Conservation (phyloP, 2,797 vertebrate genomes). For the Crocidura indochinensis region DNA sequence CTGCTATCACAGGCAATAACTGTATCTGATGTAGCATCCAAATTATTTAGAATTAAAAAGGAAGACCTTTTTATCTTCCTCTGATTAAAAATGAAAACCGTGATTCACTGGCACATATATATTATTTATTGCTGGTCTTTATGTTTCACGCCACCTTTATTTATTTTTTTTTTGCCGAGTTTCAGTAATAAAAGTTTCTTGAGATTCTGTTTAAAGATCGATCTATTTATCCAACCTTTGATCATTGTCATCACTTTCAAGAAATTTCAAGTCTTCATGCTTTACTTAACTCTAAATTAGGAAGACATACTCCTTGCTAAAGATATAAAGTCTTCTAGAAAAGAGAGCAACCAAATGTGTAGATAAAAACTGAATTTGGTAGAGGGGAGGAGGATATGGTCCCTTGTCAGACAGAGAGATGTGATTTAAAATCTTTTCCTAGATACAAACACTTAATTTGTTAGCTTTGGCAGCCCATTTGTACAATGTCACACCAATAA, state of each 20-base stretch:
- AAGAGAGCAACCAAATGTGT: conserved; percentile 2
- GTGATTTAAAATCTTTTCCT: conserved; percentile 17
- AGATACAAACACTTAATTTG: conserved; percentile 62
- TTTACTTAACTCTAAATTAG: conserved; percentile 28
- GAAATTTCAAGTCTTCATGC: background rate
- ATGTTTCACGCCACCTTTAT: background rate
- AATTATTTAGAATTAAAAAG: conserved; percentile 17
- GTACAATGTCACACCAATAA: conserved; percentile 62
- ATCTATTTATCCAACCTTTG: background rate
- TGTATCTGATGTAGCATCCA: background rate
- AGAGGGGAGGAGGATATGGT: fast-evolving
- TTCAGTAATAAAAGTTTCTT: conserved; percentile 7
- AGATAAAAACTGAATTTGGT: background rate
- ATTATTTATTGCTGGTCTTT: background rate
- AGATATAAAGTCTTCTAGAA: background rate
- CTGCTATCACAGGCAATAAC: background rate
- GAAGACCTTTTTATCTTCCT: background rate
- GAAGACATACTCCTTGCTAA: conserved; percentile 7
- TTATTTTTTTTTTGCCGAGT: background rate
- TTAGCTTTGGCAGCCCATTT: conserved; percentile 58
- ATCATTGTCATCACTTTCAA: background rate
- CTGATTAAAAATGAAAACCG: background rate
- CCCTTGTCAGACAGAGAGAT: conserved; percentile 31
- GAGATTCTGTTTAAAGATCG: background rate
- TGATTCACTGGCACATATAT: fast-evolving